A percentile compares a stretch with the other conserved stretches of the same genome.
phyloP scores from a whole-genome alignment of 2,797 vertebrate species.

The Lacerta viridis region DNA sequence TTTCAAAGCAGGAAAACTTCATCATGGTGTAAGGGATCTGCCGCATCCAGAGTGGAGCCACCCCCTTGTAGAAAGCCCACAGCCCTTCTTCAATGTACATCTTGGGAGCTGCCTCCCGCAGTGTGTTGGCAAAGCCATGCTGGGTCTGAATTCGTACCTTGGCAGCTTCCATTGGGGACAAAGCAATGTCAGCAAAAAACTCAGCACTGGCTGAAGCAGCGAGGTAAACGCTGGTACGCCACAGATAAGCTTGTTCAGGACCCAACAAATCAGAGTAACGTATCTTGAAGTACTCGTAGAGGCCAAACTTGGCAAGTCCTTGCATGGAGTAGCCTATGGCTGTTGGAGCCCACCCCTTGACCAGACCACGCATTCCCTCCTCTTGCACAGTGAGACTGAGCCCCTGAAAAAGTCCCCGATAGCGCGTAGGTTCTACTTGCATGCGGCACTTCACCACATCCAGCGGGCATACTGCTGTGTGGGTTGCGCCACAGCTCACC shows the following conservation, averaged over 20 bases:
- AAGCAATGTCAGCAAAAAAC: slow-evolving; percentile 56
- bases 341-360: slow-evolving; percentile 54
- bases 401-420: slow-evolving; percentile 48
- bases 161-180: slow-evolving; percentile 53
- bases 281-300: slow-evolving; percentile 61
- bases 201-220: slow-evolving; percentile 57
- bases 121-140: slow-evolving; percentile 13
- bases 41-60: slow-evolving; percentile 56
- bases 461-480: slow-evolving; percentile 49
- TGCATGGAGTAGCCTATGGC: slow-evolving; percentile 55
- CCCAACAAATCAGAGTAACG: slow-evolving; percentile 43
- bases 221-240: slow-evolving; percentile 55
- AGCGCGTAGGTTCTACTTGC: slow-evolving; percentile 50
- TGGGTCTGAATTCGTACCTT: slow-evolving; percentile 62
- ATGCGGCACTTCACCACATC: slow-evolving; percentile 60
- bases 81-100: slow-evolving; percentile 58
- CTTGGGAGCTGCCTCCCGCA: slow-evolving; percentile 33
- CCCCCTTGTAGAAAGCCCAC: slow-evolving; percentile 63
- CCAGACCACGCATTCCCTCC: slow-evolving; percentile 43
- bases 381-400: slow-evolving; percentile 43
- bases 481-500: slow-evolving; percentile 58
- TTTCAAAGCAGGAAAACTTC: slow-evolving; percentile 64
- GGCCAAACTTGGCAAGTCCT: slow-evolving; percentile 65
- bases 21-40: slow-evolving; percentile 62
- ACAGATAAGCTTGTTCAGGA: slow-evolving; percentile 32